Conservation (phyloP, 1,140 invertebrate genomes). For the Bombus confusus region DNA sequence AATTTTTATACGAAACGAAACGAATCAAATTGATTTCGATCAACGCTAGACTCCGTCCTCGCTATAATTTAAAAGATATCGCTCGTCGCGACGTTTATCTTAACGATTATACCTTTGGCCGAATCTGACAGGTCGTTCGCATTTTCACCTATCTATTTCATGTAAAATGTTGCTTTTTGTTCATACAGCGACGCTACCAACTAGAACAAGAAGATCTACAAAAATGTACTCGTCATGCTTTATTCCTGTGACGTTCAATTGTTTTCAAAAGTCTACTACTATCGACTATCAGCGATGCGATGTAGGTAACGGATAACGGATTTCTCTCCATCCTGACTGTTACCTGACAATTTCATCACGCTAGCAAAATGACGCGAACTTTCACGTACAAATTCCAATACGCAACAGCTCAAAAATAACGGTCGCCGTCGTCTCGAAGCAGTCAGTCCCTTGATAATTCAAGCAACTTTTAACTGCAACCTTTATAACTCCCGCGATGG, state of each 20-base stretch:
- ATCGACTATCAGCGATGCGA: background rate
- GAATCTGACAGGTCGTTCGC: background rate
- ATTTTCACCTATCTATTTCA: background rate
- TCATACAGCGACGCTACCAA: background rate
- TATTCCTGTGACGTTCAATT: background rate
- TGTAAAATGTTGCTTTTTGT: background rate
- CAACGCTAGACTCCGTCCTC: too few species aligned
- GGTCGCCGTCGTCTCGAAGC: conserved; percentile 46
- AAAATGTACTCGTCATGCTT: background rate
- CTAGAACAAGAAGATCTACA: background rate
- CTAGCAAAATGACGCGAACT: background rate
- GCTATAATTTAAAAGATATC: too few species aligned
- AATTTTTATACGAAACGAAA: background rate
- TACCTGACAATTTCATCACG: conserved; percentile 18
- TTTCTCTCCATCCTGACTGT: background rate
- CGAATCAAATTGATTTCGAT: too few species aligned
- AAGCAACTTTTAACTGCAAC: conserved; percentile 80
- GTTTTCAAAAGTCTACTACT: background rate
- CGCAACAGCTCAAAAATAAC: conserved; percentile 58
- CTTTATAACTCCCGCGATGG: conserved; percentile 75
- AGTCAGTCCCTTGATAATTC: conserved; percentile 77
- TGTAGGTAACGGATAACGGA: background rate
- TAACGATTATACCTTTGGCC: background rate
- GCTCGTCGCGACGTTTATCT: background rate
- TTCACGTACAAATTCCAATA: conserved; percentile 51